Evolutionary conservation across 2,797 vertebrate species (phyloP).

Genomic region (Brachyrhaphis roseni): DNA sequence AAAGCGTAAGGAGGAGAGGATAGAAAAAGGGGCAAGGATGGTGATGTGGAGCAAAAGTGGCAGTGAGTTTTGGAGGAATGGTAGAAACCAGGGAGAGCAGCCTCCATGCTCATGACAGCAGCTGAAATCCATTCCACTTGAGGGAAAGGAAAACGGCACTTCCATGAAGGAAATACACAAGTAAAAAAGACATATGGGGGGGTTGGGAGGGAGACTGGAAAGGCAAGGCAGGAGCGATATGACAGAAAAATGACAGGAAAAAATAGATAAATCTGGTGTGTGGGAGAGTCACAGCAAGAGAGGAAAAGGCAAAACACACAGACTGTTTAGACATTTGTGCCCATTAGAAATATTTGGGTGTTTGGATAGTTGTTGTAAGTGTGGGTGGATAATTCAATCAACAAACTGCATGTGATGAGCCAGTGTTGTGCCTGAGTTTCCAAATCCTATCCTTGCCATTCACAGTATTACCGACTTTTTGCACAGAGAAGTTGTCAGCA

Average conservation of each 20-base stretch:
- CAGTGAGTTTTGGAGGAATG: constrained; percentile 70
- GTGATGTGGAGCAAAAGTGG: constrained; percentile 64
- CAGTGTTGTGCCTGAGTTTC: constrained; percentile 41
- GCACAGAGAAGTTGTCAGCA: not conserved
- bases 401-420: constrained; percentile 42
- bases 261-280: constrained; percentile 21
- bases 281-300: constrained; percentile 33
- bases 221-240: constrained; percentile 27
- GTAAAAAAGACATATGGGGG: constrained; percentile 28
- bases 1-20: constrained; percentile 40
- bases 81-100: constrained; percentile 64
- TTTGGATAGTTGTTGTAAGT: constrained; percentile 49
- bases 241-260: constrained; percentile 44
- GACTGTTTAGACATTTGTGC: constrained; percentile 47
- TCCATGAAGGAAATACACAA: constrained; percentile 44
- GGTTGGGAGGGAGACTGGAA: not conserved
- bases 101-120: constrained; percentile 61
- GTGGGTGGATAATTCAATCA: constrained; percentile 36
- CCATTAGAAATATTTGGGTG: constrained; percentile 37
- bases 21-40: constrained; percentile 30
- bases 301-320: constrained; percentile 25
- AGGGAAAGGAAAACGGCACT: constrained; percentile 60
- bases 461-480: constrained; percentile 17
- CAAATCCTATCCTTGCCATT: constrained; percentile 25
- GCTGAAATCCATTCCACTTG: constrained; percentile 58